Conservation (phyloP, 1,140 invertebrate species). For the Aricia agestis region DNA sequence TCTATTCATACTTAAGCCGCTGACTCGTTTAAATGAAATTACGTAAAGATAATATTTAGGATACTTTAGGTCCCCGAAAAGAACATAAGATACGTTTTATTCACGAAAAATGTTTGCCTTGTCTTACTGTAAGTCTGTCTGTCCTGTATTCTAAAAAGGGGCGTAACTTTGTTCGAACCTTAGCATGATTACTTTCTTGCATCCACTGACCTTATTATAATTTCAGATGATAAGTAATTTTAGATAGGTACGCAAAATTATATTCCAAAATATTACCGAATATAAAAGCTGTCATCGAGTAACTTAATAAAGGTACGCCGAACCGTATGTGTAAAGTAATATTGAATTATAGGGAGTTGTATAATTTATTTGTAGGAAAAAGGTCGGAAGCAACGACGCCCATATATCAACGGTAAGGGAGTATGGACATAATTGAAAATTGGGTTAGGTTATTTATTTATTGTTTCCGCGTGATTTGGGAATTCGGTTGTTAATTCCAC, state of each 20-base stretch:
- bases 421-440: constrained; percentile 16
- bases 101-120: too few species aligned
- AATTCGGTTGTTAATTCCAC: too few species aligned
- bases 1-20: too few species aligned
- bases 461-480: not conserved
- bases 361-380: constrained; percentile 19
- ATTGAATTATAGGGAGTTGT: constrained; percentile 6
- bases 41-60: too few species aligned
- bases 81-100: too few species aligned
- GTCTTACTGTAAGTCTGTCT: too few species aligned
- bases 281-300: not conserved
- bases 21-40: too few species aligned
- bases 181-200: too few species aligned
- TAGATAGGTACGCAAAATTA: not conserved
- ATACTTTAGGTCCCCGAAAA: too few species aligned
- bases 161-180: too few species aligned
- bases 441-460: constrained; percentile 16
- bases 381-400: not conserved
- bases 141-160: too few species aligned
- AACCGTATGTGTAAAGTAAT: not conserved
- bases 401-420: constrained; percentile 12
- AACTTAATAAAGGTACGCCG: not conserved
- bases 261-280: not conserved
- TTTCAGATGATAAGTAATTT: not conserved
- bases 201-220: too few species aligned